Base-by-base conservation (phyloP, 2,888 invertebrate genomes). In the Asteroscopus sphinx region DNA sequence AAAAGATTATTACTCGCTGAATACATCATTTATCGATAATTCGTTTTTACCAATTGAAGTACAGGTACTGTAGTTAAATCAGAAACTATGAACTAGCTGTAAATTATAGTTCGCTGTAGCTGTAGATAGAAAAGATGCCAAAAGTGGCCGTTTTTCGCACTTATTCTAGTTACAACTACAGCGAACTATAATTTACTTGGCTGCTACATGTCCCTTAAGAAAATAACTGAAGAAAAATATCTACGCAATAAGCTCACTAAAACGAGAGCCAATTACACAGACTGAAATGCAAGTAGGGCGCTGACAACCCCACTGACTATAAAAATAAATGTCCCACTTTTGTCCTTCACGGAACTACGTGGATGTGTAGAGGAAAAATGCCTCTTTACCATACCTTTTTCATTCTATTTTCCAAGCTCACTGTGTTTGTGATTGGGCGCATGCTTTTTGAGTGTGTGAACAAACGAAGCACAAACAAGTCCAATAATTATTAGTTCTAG, bases 301-400 rank as follows among this genome's bases (percentile, higher is more conserved):
- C 46, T 73, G 69, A 68, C 70, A 68, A 73, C 63, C 52, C 63
- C 42, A 36, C 53, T 51, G 51, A 36, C 69, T 56, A 47, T 68
- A 70, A 73, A 73, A 70, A 70, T 73, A 64, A 73, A 73, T 73
- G 69, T 51, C 32, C 47, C 36, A 73, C 69, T 68, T 72, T 72
- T 63, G 63, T 55, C 68, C 63, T 63, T 63, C 30, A 51, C 53
- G 21, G 56, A 51, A 45, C 46, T 62, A 40, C 21, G 21, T 26
- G 17, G 28, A 51, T 60, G 21, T 36, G 44, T 52, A 39, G 16
- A 12, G 33, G 28, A 44, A 41, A 61, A 59, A 59, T 42, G 16
- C 15, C 40, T 55, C 13, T 58, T 21, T 30, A 16, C 3, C 25
- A 8, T 46, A 16, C 44, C 36, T 36, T 58, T 56, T 45, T 41